These are phyloP conservation scores for Pampus argenteus DNA, from an alignment of 2,797 vertebrate species.

Conservation along the genomic window DNA sequence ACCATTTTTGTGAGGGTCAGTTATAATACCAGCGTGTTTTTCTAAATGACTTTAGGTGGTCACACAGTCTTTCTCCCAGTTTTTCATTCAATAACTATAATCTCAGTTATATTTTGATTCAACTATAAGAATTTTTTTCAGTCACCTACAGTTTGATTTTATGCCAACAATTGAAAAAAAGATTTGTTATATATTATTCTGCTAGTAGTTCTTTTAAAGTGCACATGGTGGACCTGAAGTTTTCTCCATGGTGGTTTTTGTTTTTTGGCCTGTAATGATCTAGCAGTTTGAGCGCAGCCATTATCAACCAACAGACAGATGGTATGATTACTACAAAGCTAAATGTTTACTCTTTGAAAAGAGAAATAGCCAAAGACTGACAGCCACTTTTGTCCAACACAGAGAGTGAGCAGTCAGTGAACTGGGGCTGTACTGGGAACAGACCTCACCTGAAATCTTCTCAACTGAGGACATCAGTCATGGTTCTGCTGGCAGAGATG, in stretches of 20 bases:
- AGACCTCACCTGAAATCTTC: background rate
- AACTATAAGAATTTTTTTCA: background rate
- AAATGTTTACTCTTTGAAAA: background rate
- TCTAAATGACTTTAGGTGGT: too few relatives aligned
- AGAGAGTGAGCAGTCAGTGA: background rate
- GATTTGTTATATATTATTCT: background rate
- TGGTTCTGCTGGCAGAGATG: constrained; percentile 57
- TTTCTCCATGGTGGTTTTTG: constrained; percentile 4
- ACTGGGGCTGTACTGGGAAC: background rate
- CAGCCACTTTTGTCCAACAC: background rate
- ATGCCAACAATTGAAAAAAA: background rate
- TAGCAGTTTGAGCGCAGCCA: background rate
- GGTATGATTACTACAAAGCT: background rate
- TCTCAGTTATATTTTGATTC: too few relatives aligned
- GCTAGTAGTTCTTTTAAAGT: constrained; percentile 2
- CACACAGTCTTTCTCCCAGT: too few relatives aligned
- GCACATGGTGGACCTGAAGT: too few relatives aligned
- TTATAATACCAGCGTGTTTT: too few relatives aligned
- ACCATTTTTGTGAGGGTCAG: too few relatives aligned
- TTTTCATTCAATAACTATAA: too few relatives aligned
- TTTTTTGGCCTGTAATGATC: background rate
- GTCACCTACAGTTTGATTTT: too few relatives aligned
- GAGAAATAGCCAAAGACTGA: background rate
- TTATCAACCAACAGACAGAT: background rate
- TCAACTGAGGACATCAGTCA: constrained; percentile 4